These are phyloP conservation scores for Rhopalosiphum maidis DNA, from an alignment of 1,140 invertebrate species.

Conservation along the genomic window DNA sequence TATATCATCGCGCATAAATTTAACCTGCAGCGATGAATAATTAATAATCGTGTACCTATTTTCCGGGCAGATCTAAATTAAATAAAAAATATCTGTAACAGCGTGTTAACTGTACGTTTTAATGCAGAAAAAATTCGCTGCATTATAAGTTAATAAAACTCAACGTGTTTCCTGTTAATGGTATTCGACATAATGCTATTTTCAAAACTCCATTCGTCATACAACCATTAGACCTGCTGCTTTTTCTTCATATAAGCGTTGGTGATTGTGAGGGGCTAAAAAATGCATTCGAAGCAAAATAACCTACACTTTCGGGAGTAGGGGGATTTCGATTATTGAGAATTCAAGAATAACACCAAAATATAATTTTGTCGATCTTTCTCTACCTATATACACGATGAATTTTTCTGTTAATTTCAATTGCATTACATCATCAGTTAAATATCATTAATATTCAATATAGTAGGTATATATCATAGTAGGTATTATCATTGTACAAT, in stretches of 20 bases:
- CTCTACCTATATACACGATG: neutral
- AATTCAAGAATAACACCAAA: neutral
- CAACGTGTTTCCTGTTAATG: neutral
- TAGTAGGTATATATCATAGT: no score
- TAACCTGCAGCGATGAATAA: neutral
- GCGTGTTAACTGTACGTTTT: neutral
- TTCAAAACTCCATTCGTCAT: neutral
- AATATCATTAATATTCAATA: neutral
- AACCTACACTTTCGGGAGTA: neutral
- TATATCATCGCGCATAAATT: neutral
- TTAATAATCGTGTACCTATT: no score
- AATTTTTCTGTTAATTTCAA: neutral
- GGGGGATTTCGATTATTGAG: neutral
- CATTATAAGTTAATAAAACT: neutral
- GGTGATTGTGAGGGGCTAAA: neutral
- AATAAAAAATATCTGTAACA: neutral
- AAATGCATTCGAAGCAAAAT: neutral
- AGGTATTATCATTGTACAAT: neutral
- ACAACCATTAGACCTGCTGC: no score
- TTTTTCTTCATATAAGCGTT: no score
- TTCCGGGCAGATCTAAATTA: neutral
- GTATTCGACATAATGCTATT: neutral
- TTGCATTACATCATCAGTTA: neutral
- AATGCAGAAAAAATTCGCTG: neutral
- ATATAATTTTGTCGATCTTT: neutral